phyloP scores from a whole-genome alignment of 1,140 invertebrate genomes.

The Drosophila teissieri region DNA sequence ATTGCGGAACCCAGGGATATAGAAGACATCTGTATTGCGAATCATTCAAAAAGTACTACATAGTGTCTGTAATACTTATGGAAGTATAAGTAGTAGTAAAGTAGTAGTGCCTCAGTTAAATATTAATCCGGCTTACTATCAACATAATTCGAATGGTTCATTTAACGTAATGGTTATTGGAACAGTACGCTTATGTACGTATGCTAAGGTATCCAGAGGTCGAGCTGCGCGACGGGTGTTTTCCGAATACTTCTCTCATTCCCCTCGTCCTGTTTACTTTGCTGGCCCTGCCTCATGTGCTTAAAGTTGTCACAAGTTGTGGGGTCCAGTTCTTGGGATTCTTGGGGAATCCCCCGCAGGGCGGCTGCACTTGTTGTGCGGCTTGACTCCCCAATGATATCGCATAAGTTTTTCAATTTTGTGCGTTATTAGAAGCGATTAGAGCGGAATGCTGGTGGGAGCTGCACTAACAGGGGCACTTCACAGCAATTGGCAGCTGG shows the following conservation, averaged over 20 bases:
- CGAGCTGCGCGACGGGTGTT: neutral
- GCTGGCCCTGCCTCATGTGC: conserved; percentile 51
- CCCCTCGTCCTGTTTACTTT: conserved; percentile 29
- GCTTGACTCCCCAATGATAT: conserved; percentile 75
- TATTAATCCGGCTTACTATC: no score
- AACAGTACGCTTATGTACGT: no score
- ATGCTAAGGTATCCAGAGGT: neutral
- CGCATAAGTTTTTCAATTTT: conserved; percentile 84
- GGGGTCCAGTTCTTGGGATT: conserved; percentile 51
- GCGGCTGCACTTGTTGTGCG: conserved; percentile 74
- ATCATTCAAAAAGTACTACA: neutral
- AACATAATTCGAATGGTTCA: no score
- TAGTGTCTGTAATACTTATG: neutral
- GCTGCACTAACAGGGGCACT: conserved; percentile 63
- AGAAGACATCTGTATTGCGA: neutral
- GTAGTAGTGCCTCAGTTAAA: no score
- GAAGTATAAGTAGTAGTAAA: neutral
- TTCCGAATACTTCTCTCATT: neutral
- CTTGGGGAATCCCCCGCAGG: conserved; percentile 13
- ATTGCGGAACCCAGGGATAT: neutral
- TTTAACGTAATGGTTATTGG: no score
- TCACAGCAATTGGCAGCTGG: conserved; percentile 62
- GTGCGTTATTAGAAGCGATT: conserved; percentile 84
- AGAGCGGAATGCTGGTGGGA: conserved; percentile 49
- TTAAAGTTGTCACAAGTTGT: conserved; percentile 82